Evolutionary conservation across 1,140 invertebrate genomes (phyloP), one percentile per base, ranked within the genome.

Genomic region (Drosophila bipectinata): DNA sequence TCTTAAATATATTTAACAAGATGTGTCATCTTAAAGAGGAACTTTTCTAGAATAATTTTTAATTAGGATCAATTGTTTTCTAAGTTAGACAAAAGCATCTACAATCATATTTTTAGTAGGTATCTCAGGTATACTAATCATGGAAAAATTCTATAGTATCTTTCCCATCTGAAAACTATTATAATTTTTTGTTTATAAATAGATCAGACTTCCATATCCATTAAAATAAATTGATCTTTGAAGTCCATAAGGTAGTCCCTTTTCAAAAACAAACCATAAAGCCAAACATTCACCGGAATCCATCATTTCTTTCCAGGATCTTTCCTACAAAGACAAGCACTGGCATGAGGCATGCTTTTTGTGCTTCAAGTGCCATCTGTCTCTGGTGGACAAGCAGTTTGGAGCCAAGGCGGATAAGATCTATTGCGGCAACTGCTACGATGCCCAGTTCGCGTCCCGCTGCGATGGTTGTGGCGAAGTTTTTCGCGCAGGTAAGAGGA

Each of bases 281-380:
- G 24, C 44, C 12, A 10, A 21, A 6, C 1, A 9, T 10, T 24
- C 10, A 14, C 14, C 21, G 37, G 34, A 4, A 9, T n/a, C 7
- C 15, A 12, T 14, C 14, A 9, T 28, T 8, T 1, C 12, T 4
- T 4, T 14, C 5, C 8, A 99, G 98, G 99, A 99, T 94, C 94
- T 99, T 91, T 99, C 98, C 49, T 99, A 99, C 95, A 99, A 99
- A 94, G 99, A 99, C 92, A 98, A 98, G 93, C 99, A 99, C 92
- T 99, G 98, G 98, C 98, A 99, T 93, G 98, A 99, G 93, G 96
- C 96, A 41, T 99, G 99, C 92, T 99, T 99, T 95, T 94, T 99
- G 85, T 99, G 99, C 94, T 96, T 95, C 93, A 99, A 98, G 93
- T 99, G 99, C 93, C 96, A 97, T 92, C 96, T 98, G 77, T 99